phyloP scores from a whole-genome alignment of 2,113 vertebrate species.

The Pitta sordida region DNA sequence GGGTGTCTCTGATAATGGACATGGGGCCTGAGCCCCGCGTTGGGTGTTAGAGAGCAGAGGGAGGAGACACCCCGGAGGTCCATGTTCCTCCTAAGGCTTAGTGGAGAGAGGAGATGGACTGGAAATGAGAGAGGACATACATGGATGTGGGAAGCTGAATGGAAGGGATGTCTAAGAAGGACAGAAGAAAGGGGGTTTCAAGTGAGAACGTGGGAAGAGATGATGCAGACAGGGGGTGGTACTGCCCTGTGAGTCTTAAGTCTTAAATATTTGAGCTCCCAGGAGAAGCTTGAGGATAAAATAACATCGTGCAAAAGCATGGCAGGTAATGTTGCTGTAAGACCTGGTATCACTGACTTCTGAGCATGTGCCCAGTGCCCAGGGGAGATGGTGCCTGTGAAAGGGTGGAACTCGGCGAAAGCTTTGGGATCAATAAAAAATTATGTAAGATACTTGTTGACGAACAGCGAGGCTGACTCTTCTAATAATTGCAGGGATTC shows the following conservation, averaged over 20 bases:
- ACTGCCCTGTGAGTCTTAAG: neutral
- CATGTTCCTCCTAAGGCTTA: neutral
- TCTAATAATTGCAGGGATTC: neutral
- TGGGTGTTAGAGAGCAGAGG: neutral
- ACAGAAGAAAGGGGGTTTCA: neutral
- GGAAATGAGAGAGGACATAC: neutral
- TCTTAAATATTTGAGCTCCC: neutral
- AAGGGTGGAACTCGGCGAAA: neutral
- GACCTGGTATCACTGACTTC: neutral
- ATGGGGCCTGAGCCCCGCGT: neutral
- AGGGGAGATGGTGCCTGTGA: neutral
- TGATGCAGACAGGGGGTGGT: neutral
- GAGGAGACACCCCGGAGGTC: neutral
- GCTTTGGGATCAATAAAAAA: rapidly evolving
- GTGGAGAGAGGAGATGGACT: neutral
- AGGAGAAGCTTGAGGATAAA: neutral
- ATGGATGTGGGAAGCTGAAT: neutral
- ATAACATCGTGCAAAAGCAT: rapidly evolving
- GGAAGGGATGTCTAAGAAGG: neutral
- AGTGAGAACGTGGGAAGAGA: neutral
- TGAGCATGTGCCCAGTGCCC: rapidly evolving
- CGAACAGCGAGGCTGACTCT: neutral
- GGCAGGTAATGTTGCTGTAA: neutral
- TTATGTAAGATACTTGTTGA: neutral
- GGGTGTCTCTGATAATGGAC: neutral